These are phyloP conservation scores for Parus major DNA, from an alignment of 2,113 vertebrate species.

Conservation along the genomic window DNA sequence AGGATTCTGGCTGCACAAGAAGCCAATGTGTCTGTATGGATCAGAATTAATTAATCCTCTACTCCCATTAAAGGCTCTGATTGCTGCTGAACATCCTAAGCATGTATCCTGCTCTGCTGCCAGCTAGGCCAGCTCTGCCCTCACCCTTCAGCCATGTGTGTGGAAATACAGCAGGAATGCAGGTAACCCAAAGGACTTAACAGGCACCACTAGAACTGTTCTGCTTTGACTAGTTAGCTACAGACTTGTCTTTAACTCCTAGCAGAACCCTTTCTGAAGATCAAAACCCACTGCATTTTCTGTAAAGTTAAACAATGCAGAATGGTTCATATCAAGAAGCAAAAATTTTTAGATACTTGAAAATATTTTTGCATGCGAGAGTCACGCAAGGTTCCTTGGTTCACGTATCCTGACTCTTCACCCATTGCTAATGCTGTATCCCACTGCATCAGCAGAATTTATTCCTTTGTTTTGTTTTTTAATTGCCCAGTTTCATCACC, in stretches of 20 bases:
- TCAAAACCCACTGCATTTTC: neutral
- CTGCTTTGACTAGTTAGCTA: neutral
- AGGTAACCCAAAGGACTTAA: neutral
- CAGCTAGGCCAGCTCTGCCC: neutral
- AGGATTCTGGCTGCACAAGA: constrained; percentile 47
- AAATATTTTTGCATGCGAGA: neutral
- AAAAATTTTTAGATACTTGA: neutral
- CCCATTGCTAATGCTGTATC: neutral
- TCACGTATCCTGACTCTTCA: accelerated
- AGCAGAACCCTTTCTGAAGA: neutral
- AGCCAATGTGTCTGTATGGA: neutral
- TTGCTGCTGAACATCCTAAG: neutral
- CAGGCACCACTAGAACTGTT: neutral
- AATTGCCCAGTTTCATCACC: neutral
- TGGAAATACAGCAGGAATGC: neutral
- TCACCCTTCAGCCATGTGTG: neutral
- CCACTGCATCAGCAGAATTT: neutral
- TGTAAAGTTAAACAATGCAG: neutral
- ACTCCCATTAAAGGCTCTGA: constrained; percentile 23
- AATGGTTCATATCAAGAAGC: neutral
- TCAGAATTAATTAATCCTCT: constrained; percentile 46
- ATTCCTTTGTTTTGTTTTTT: neutral
- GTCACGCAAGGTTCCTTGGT: neutral
- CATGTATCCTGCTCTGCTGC: neutral
- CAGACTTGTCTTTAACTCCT: neutral